A percentile compares a stretch with the other conserved stretches of the same genome.
Conservation (phyloP, 2,888 invertebrate genomes). For the Archips xylosteana region DNA sequence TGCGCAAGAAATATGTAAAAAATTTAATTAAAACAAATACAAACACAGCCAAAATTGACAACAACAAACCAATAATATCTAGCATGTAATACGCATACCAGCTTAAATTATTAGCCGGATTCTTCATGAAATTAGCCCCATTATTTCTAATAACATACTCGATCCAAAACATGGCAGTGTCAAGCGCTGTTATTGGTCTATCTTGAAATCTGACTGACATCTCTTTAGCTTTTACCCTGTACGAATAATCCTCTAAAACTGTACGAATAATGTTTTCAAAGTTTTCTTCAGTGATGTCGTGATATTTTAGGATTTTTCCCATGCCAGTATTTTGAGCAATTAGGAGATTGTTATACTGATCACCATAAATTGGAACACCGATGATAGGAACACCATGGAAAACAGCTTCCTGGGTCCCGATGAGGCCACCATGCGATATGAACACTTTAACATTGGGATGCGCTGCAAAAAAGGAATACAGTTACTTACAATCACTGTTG, state of each 20-base stretch:
- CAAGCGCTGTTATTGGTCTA: conserved; percentile 78
- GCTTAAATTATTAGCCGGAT: conserved; percentile 74
- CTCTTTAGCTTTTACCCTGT: conserved; percentile 64
- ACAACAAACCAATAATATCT: conserved; percentile 72
- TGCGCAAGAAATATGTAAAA: conserved; percentile 22
- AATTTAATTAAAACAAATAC: conserved; percentile 48
- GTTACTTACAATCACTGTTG: neutral
- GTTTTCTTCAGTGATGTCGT: conserved; percentile 72
- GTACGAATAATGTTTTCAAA: conserved; percentile 64
- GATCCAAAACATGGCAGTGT: conserved; percentile 84
- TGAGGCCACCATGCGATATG: conserved; percentile 88
- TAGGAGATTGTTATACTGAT: conserved; percentile 81
- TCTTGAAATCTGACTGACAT: conserved; percentile 81
- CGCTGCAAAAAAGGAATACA: conserved; percentile 60
- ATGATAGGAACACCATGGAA: conserved; percentile 85
- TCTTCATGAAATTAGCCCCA: conserved; percentile 81
- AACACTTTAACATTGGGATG: conserved; percentile 86
- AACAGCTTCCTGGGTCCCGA: conserved; percentile 87
- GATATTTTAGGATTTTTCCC: conserved; percentile 72
- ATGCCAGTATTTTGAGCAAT: conserved; percentile 71
- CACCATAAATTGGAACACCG: conserved; percentile 80
- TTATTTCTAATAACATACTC: conserved; percentile 85
- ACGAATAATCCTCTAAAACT: conserved; percentile 69
- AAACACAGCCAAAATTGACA: conserved; percentile 44
- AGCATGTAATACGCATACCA: conserved; percentile 72